These are phyloP conservation scores for Camponotus vicinus DNA, from an alignment of 1,140 invertebrate genomes.

Conservation along the genomic window DNA sequence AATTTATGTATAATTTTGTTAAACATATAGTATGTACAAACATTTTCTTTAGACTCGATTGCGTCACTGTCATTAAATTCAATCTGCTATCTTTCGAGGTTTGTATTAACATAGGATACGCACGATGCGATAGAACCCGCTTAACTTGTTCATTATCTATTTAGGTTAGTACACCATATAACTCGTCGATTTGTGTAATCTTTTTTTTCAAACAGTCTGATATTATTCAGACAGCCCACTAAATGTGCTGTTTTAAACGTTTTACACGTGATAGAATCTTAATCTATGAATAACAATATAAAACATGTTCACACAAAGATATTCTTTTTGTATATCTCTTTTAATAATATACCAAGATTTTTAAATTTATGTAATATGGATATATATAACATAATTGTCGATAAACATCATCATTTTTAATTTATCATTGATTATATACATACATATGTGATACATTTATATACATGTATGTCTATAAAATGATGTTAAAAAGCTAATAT, in stretches of 20 bases:
- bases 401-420: neutral
- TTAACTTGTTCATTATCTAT: slow-evolving; percentile 81
- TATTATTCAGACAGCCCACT: slow-evolving; percentile 28
- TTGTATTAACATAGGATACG: slow-evolving; percentile 27
- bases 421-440: neutral
- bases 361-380: neutral
- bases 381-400: neutral
- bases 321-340: neutral
- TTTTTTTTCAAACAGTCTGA: slow-evolving; percentile 36
- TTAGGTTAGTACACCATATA: slow-evolving; percentile 76
- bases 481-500: neutral
- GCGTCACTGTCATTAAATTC: slow-evolving; percentile 57
- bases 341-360: neutral
- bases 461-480: neutral
- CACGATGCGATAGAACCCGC: slow-evolving; percentile 66
- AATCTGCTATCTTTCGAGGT: slow-evolving; percentile 45
- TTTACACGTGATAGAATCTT: neutral
- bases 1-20: neutral
- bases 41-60: neutral
- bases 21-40: neutral
- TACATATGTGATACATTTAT: neutral
- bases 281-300: neutral
- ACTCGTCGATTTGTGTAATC: slow-evolving; percentile 45
- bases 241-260: slow-evolving; percentile 25
- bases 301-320: neutral